Evolutionary conservation across 2,797 vertebrate species (phyloP).

Genomic region (Acanthis flammea): DNA sequence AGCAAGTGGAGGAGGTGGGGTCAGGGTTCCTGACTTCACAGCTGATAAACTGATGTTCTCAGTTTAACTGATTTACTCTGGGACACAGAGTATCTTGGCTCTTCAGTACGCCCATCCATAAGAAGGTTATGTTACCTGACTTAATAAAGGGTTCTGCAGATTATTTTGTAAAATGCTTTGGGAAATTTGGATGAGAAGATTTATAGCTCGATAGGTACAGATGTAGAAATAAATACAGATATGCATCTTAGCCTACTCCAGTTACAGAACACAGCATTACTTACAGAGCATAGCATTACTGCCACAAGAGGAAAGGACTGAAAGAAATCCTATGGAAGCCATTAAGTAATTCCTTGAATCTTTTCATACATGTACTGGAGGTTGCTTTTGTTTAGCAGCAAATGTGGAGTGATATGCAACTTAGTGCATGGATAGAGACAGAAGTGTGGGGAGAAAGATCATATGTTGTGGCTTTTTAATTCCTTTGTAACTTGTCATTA

Average conservation of each 20-base stretch:
- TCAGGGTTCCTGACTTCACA: not conserved
- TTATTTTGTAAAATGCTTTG: not conserved
- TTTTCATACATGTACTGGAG: not conserved
- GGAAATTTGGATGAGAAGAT: not conserved
- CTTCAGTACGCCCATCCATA: accelerated
- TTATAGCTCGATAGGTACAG: not conserved
- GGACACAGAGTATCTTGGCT: not conserved
- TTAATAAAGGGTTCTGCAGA: not conserved
- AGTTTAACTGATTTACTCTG: not conserved
- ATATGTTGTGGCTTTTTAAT: not conserved
- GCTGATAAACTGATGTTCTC: not conserved
- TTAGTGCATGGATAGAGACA: not conserved
- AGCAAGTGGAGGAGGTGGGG: not conserved
- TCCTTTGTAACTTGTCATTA: not conserved
- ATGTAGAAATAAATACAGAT: not conserved
- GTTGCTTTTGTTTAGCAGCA: not conserved
- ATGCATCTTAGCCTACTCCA: not conserved
- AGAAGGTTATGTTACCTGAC: not conserved
- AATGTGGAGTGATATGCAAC: not conserved
- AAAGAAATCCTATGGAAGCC: not conserved
- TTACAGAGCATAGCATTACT: not conserved
- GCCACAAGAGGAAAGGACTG: not conserved
- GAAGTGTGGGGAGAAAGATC: not conserved
- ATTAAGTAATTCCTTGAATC: not conserved
- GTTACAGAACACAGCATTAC: not conserved